Evolutionary conservation across 2,888 invertebrate genomes (phyloP).

Genomic region (Esperia sulphurella): DNA sequence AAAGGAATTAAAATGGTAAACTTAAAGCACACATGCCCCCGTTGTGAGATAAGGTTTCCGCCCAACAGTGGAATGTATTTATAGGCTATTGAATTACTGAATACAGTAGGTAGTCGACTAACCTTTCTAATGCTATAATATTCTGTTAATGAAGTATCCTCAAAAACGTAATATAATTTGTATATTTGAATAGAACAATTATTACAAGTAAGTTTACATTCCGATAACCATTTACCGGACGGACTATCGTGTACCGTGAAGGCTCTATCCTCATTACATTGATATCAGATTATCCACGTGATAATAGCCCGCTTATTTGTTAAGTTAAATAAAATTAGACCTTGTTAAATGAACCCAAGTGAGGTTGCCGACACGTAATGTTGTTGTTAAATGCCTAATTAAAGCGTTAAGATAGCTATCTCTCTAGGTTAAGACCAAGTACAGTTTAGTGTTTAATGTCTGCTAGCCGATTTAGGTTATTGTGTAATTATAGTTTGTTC

Average conservation of each 20-base stretch:
- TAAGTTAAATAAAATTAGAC: slow-evolving; percentile 35
- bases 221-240: slow-evolving; percentile 32
- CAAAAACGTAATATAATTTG: no score
- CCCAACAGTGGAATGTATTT: no score
- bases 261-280: slow-evolving; percentile 19
- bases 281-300: slow-evolving; percentile 1
- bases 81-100: no score
- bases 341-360: slow-evolving; percentile 46
- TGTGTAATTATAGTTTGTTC: slow-evolving; percentile 8
- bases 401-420: slow-evolving; percentile 49
- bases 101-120: no score
- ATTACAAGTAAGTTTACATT: not conserved
- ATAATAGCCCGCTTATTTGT: slow-evolving; percentile 25
- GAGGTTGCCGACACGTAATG: slow-evolving; percentile 39
- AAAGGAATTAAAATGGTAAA: no score
- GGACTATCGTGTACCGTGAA: slow-evolving; percentile 33
- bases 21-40: no score
- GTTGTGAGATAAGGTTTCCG: no score
- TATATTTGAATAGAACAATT: not conserved
- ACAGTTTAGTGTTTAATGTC: slow-evolving; percentile 26
- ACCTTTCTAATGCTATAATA: no score
- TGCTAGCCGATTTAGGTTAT: slow-evolving; percentile 30
- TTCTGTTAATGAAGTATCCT: no score
- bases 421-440: slow-evolving; percentile 67
- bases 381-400: slow-evolving; percentile 41